These are phyloP conservation scores for Netelia melanura DNA, from an alignment of 2,888 invertebrate species.

Conservation along the genomic window DNA sequence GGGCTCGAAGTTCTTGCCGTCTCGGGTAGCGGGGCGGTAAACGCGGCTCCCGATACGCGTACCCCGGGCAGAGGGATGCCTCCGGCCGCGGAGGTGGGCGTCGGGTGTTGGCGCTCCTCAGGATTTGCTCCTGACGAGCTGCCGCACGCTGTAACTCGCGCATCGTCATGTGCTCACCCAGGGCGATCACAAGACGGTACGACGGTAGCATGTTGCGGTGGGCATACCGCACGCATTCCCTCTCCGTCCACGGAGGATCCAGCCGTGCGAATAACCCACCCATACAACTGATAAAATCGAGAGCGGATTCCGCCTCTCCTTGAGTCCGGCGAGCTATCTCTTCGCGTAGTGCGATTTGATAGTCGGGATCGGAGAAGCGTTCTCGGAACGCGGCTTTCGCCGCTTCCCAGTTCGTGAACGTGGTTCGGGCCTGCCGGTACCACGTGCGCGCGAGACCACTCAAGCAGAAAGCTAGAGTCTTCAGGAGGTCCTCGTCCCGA, in stretches of 20 bases:
- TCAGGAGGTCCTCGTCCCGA: neutral
- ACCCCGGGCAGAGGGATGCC: neutral
- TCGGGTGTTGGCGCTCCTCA: no score
- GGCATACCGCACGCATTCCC: neutral
- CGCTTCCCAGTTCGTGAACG: neutral
- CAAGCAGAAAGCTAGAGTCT: constrained; percentile 14
- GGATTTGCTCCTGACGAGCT: neutral
- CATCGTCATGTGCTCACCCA: neutral
- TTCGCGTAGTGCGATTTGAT: constrained; percentile 17
- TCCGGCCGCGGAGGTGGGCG: no score
- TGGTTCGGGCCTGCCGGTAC: neutral
- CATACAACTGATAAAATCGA: neutral
- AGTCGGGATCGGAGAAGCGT: constrained; percentile 34
- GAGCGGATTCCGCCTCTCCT: constrained; percentile 8
- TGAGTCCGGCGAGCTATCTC: neutral
- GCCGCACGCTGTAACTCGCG: neutral
- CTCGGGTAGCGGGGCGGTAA: no score
- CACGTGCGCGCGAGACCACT: neutral
- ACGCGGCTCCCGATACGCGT: no score
- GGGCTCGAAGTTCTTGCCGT: no score
- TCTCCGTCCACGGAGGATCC: no score
- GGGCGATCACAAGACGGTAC: no score
- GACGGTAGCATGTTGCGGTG: no score
- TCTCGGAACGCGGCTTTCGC: constrained; percentile 8
- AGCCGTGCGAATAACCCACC: no score